Evolutionary conservation across 2,113 vertebrate genomes (phyloP), one percentile per base, ranked within the genome.

Genomic region (Aix galericulata): DNA sequence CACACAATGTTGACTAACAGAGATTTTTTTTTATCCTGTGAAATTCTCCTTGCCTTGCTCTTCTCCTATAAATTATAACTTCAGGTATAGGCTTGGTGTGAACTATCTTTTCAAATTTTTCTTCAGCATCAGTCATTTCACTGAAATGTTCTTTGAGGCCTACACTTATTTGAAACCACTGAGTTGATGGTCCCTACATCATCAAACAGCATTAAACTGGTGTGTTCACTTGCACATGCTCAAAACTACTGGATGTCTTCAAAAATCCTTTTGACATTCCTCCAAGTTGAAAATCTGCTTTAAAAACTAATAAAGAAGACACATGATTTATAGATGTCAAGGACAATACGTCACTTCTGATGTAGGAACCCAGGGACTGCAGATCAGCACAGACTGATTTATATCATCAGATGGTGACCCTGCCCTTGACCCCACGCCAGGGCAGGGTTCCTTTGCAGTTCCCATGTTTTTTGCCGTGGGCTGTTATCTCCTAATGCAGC

Each of bases 401-500:
- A 10, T 9, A 53, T 46, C 40, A 15, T 50, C 34, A 11, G 6
- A 17, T 60, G 9, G 11, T 31, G 2, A n/a, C 0, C 2, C 29
- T 56, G 18, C 22, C 42, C 13, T 18, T 67, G 25, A 5, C 25
- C 27, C 18, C 6, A 13, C 0, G 5, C 18, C 25, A 38, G 50
- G 20, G 32, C 48, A 71, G 48, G 32, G 25, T 38, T 23, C 7
- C 63, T 59, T 52, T n/a, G 42, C 52, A 6, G 29, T 46, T 52
- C 20, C 40, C 2, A 0, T 9, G 27, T 1, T 44, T 38, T 56
- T 38, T 29, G 48, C 68, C 6, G 0, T 12, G 15, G 36, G 36
- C 32, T 59, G 11, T 71, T 59, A 31, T 5, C 36, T 58, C 31
- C 17, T 40, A 5, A 1, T 7, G 34, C 21, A 10, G 60, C 7